Percentiles rank a stretch among this genome's conserved stretches.
These are phyloP conservation scores for Equus quagga DNA, from an alignment of 2,113 vertebrate species.

Conservation along the genomic window DNA sequence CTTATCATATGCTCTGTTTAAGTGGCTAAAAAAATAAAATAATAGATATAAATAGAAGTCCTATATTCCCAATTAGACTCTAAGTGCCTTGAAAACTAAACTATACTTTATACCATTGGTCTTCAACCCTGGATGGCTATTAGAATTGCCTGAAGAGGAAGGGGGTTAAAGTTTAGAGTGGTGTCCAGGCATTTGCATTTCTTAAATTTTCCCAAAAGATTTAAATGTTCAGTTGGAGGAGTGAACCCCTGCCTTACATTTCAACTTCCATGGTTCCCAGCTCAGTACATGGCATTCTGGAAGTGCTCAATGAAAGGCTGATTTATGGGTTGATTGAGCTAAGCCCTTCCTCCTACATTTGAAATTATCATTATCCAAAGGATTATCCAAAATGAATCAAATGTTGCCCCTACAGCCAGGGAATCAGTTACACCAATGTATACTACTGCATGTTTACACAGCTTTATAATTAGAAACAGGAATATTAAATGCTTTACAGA, in stretches of 20 bases:
- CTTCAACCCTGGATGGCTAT: background rate
- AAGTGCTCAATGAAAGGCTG: background rate
- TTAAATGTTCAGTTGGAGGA: background rate
- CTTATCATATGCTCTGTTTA: background rate
- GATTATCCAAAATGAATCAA: background rate
- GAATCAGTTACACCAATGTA: background rate
- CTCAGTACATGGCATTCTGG: background rate
- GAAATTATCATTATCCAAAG: background rate
- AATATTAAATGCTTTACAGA: background rate
- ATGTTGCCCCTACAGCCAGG: background rate
- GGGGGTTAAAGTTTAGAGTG: background rate
- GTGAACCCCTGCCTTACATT: background rate
- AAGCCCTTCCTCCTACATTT: background rate
- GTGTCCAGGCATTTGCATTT: background rate
- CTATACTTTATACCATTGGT: background rate
- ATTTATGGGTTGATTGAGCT: background rate
- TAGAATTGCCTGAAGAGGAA: background rate
- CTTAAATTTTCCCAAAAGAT: background rate
- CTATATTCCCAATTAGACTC: background rate
- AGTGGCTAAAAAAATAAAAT: background rate
- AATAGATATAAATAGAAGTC: background rate
- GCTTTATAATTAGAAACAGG: background rate
- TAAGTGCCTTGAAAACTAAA: constrained; percentile 2
- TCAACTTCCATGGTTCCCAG: background rate
- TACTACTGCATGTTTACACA: background rate